These are phyloP conservation scores for Hydrocynus forskahlii DNA, from an alignment of 2,797 vertebrate species.

Conservation along the genomic window DNA sequence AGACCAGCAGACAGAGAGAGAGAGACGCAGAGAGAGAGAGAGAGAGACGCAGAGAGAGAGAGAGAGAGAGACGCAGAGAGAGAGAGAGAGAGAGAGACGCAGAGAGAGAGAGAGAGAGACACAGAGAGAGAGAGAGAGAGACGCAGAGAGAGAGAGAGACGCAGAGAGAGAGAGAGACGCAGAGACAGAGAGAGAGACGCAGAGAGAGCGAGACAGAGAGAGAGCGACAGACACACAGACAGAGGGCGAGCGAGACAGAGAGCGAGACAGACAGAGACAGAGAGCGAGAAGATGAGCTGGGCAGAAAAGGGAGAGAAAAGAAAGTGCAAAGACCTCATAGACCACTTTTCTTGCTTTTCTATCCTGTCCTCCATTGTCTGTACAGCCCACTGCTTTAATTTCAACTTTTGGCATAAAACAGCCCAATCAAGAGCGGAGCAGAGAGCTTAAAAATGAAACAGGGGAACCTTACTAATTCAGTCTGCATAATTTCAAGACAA, in stretches of 20 bases:
- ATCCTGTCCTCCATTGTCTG: neutral
- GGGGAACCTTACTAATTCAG: neutral
- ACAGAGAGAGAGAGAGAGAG: too few species aligned
- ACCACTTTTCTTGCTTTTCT: neutral
- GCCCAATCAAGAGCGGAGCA: neutral
- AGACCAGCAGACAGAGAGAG: constrained; percentile 5
- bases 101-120: neutral
- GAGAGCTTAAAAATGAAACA: neutral
- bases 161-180: neutral
- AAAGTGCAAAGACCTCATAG: neutral
- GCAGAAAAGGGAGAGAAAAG: too few species aligned
- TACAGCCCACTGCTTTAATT: neutral
- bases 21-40: neutral
- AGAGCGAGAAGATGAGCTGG: too few species aligned
- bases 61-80: too few species aligned
- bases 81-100: too few species aligned
- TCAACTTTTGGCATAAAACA: neutral
- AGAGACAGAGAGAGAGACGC: neutral
- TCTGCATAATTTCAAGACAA: neutral
- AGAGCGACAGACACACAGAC: too few species aligned
- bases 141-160: neutral
- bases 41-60: neutral
- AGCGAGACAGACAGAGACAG: neutral
- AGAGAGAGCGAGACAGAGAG: neutral
- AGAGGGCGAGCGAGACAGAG: too few species aligned